Evolutionary conservation across 2,113 vertebrate genomes (phyloP), one percentile per base, ranked within the genome.

Genomic region (Cyanoramphus novaezelandiae): DNA sequence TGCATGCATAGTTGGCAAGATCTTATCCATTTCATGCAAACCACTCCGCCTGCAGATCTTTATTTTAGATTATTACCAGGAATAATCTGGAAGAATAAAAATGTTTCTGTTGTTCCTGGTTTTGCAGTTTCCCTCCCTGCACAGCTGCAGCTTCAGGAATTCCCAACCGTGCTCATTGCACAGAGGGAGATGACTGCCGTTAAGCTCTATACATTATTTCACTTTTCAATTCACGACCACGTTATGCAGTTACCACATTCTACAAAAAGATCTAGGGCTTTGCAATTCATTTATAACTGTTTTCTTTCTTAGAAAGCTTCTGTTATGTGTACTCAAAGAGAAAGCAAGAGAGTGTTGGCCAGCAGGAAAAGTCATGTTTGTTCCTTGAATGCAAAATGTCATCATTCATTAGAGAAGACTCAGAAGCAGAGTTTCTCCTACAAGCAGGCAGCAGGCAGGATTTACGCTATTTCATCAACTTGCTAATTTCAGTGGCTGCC

Each of bases 321-420:
- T 82, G 39, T 82, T 86, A 50, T 50, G 41, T 5, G 15, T 17
- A 82, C 13, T 23, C 44, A 27, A 85, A 82, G 37, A 87, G 76
- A 94, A 84, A 89, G 49, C n/a, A 28, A 83, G 43, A 91, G n/a
- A 93, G 19, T 8, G 55, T 3, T 60, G 78, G 85, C 90, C 50
- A 81, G 63, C 67, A 93, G 80, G 88, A 87, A 94, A 71, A 95
- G 31, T 82, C 33, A 78, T 52, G 93, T 82, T 95, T 95, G 35
- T 88, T 89, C 67, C 57, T 78, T 91, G 75, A 95, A 88, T 80
- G 50, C 35, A 92, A 74, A 88, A 92, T 94, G 70, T 94, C 90
- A 89, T 87, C 94, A 74, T 78, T 91, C 72, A 82, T 87, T 92
- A 86, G n/a, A 95, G 53, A 95, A 88, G 55, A 80, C 17, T 57